These are phyloP conservation scores for Ostrea edulis DNA, from an alignment of 1,140 invertebrate species.

Conservation along the genomic window DNA sequence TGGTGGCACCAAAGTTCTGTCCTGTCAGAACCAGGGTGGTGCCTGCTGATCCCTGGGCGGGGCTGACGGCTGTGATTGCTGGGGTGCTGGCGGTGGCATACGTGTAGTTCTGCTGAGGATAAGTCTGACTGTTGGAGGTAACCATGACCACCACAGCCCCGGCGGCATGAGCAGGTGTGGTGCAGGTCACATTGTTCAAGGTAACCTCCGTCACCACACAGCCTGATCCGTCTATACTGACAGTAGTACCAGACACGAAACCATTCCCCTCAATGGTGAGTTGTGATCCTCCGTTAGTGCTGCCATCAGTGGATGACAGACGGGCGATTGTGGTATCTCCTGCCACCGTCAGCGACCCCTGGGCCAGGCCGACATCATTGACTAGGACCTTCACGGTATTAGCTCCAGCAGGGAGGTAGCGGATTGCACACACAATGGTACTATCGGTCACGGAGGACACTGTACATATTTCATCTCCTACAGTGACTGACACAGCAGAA, in stretches of 20 bases:
- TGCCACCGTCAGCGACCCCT: constrained; percentile 35
- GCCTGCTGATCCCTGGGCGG: constrained; percentile 54
- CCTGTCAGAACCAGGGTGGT: constrained; percentile 62
- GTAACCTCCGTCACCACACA: constrained; percentile 41
- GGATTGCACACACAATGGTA: constrained; percentile 58
- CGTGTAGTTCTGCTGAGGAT: constrained; percentile 47
- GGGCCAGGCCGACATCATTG: constrained; percentile 45
- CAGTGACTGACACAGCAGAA: constrained; percentile 55
- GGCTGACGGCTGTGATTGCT: constrained; percentile 54
- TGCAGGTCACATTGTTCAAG: constrained; percentile 57
- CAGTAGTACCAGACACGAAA: constrained; percentile 55
- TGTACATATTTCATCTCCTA: constrained; percentile 56
- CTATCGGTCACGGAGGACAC: constrained; percentile 49
- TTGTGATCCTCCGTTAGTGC: constrained; percentile 61
- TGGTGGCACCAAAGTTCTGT: constrained; percentile 56
- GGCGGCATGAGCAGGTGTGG: constrained; percentile 52
- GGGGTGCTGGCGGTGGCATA: constrained; percentile 60
- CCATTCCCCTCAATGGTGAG: constrained; percentile 64
- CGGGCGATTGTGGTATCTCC: constrained; percentile 49
- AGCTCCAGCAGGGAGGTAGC: constrained; percentile 43
- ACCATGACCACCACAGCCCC: constrained; percentile 56
- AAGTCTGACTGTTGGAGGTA: constrained; percentile 59
- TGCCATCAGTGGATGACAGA: constrained; percentile 58
- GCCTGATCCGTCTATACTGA: constrained; percentile 44
- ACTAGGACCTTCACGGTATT: constrained; percentile 53